Evolutionary conservation across 2,113 vertebrate species (phyloP).

Genomic region (Pica pica): DNA sequence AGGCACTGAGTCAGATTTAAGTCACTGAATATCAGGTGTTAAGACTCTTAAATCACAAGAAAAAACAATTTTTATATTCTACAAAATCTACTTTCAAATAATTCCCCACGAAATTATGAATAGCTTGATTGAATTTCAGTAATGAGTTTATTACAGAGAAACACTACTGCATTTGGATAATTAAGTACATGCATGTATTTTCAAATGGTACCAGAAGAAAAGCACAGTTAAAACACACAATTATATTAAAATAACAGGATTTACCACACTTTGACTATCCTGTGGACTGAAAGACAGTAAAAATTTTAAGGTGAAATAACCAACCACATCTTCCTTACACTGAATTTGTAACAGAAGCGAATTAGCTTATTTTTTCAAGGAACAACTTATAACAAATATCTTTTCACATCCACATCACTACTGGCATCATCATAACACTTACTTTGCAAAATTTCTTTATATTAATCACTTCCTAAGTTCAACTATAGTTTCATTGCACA

Average conservation of each 20-base stretch:
- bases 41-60: not conserved
- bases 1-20: not conserved
- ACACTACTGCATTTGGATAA: not conserved
- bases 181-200: not conserved
- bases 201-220: not conserved
- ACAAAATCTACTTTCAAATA: not conserved
- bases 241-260: not conserved
- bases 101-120: not conserved
- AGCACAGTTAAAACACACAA: not conserved
- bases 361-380: not conserved
- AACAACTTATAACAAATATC: not conserved
- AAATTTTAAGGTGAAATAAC: not conserved
- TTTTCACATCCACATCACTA: not conserved
- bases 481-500: not conserved
- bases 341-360: not conserved
- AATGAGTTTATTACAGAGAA: not conserved
- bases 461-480: not conserved
- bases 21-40: not conserved
- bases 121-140: not conserved
- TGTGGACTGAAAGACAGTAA: not conserved
- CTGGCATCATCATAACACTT: not conserved
- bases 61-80: not conserved
- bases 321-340: not conserved
- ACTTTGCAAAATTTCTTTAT: not conserved
- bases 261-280: not conserved